Evolutionary conservation across 2,888 invertebrate genomes (phyloP).

Genomic region (Drosophila flavopinicola): DNA sequence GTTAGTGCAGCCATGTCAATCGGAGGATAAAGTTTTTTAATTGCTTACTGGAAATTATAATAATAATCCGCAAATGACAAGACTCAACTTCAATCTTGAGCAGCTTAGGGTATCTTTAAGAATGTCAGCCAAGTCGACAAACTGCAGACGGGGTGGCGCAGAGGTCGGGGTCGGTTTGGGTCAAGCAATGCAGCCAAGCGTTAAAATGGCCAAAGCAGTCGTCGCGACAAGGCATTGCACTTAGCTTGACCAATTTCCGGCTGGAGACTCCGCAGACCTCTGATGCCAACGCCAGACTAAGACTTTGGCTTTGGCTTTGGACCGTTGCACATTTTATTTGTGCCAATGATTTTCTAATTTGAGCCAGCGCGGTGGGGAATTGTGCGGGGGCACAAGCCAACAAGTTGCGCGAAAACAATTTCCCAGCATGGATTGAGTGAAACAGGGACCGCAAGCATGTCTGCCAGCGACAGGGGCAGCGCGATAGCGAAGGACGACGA

Average conservation of each 20-base stretch:
- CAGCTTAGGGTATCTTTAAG: conserved; percentile 65
- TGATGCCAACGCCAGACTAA: conserved; percentile 45
- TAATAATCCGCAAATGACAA: conserved; percentile 43
- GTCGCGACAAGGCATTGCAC: conserved; percentile 72
- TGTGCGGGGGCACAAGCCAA: conserved; percentile 7
- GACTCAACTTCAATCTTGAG: conserved; percentile 33
- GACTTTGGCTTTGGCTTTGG: conserved; percentile 39
- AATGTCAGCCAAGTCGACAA: conserved; percentile 60
- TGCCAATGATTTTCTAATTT: conserved; percentile 76
- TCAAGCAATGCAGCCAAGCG: conserved; percentile 49
- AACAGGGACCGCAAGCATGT: conserved; percentile 26
- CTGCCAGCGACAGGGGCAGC: conserved; percentile 30
- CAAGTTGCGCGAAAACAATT: conserved; percentile 59
- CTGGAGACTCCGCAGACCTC: conserved; percentile 7
- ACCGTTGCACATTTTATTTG: conserved; percentile 65
- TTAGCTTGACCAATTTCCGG: conserved; percentile 65
- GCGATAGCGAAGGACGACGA: neutral
- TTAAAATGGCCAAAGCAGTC: conserved; percentile 57
- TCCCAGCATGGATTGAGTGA: conserved; percentile 38
- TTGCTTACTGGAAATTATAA: conserved; percentile 50
- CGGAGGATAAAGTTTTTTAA: conserved; percentile 34
- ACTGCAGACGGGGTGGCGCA: conserved; percentile 35
- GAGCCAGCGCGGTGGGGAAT: conserved; percentile 8
- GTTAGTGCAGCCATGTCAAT: conserved; percentile 34
- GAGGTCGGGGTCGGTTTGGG: neutral